Evolutionary conservation across 1,140 invertebrate species (phyloP), one percentile per base, ranked within the genome.

Genomic region (Bombus sylvicola): DNA sequence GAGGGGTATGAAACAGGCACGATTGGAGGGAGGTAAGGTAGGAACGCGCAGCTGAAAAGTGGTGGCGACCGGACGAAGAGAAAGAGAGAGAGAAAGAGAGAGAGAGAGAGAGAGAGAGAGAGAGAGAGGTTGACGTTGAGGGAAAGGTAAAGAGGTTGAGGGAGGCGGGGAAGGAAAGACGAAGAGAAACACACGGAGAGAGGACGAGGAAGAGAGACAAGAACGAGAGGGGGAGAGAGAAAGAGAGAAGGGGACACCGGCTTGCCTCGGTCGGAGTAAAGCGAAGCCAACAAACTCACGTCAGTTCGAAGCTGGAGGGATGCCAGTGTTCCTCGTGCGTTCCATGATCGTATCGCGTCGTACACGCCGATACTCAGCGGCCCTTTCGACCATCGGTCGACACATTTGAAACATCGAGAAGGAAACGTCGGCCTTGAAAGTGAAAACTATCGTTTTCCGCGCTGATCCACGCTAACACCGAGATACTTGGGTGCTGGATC

Each of bases 201-300:
- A 79, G 64, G 43, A 76, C 83, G 59, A 72, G 31, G 72, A 81
- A 66, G 78, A 69, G 76, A 4, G 57, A 57, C 39, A 73, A n/a
- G 71, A 15, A 62, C 31, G 64, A 76, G n/a, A 57, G 73, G 81
- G 85, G 85, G 81, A 86, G 76, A 82, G 53, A 59, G 64, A 74
- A 72, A 28, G 69, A 71, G 81, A 79, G 85, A 88, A 81, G 85
- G 72, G 85, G 86, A 77, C 88, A 87, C 77, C 83, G 76, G 87
- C 86, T 89, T 73, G 87, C 85, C 87, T 92, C 85, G 86, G 83
- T 86, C 79, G 87, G 92, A 87, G 89, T 90, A 91, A 91, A 90
- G 89, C 89, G 92, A 95, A 95, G 94, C 94, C 94, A 94, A 94
- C 94, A 94, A 95, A 94, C 94, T 93, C 92, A 90, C 90, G 87